Percentiles rank a stretch among this genome's conserved stretches.
Conservation (phyloP, 2,797 vertebrate genomes). For the Halcyon smyrnensis region DNA sequence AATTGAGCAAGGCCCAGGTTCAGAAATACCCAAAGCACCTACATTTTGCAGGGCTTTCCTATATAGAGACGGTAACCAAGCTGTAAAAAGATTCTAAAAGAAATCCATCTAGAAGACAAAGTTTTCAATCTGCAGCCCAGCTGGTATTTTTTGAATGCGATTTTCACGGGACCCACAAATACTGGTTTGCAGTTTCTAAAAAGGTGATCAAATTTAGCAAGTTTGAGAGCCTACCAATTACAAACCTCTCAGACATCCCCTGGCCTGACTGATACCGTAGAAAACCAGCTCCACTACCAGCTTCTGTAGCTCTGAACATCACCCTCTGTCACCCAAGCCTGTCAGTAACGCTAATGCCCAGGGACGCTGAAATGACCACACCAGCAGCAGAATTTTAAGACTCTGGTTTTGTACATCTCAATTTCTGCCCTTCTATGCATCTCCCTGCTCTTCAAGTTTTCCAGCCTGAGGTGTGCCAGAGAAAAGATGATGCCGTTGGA, state of each 20-base stretch:
- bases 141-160: neutral
- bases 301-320: neutral
- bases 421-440: neutral
- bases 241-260: neutral
- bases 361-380: neutral
- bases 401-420: neutral
- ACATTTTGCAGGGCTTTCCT: neutral
- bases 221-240: neutral
- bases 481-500: neutral
- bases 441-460: neutral
- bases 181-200: neutral
- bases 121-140: neutral
- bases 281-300: neutral
- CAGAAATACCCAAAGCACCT: neutral
- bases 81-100: neutral
- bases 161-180: neutral
- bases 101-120: neutral
- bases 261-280: accelerated
- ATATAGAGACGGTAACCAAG: neutral
- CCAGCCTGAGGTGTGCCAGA: neutral
- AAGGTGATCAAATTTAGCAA: neutral
- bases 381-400: neutral
- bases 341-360: neutral
- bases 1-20: neutral
- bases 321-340: neutral